phyloP scores from a whole-genome alignment of 2,113 vertebrate genomes.

The Saccopteryx bilineata region DNA sequence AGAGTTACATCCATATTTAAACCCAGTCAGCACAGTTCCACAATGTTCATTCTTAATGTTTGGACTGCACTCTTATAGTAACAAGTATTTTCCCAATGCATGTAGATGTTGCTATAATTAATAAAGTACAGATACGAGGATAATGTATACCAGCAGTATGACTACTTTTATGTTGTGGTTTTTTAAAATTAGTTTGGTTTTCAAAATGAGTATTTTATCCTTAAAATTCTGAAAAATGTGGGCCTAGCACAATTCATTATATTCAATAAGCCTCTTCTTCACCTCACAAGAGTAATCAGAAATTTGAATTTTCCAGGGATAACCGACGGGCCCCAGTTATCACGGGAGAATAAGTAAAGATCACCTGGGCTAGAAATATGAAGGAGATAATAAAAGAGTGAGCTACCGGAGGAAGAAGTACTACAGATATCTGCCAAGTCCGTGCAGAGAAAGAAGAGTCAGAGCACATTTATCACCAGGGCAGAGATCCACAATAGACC shows the following conservation, averaged over 20 bases:
- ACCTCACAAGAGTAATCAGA: not conserved
- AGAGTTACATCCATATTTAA: not conserved
- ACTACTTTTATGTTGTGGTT: not conserved
- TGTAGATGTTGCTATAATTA: not conserved
- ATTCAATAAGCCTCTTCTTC: not conserved
- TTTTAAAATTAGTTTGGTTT: not conserved
- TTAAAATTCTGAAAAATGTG: not conserved
- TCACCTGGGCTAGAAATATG: not conserved
- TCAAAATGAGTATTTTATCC: not conserved
- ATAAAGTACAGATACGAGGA: not conserved
- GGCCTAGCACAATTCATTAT: not conserved
- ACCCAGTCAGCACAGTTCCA: not conserved
- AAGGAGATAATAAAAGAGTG: not conserved
- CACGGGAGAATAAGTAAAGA: not conserved
- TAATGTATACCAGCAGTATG: not conserved
- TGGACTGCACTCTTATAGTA: not conserved
- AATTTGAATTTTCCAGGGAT: not conserved
- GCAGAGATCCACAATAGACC: not conserved
- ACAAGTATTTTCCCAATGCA: not conserved
- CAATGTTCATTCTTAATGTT: not conserved
- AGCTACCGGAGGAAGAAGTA: not conserved
- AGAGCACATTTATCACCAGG: not conserved
- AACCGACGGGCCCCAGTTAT: not conserved
- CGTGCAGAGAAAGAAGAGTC: not conserved
- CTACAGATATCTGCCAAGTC: not conserved